Evolutionary conservation across 2,113 vertebrate species (phyloP).

Genomic region (Crotalus horridus): DNA sequence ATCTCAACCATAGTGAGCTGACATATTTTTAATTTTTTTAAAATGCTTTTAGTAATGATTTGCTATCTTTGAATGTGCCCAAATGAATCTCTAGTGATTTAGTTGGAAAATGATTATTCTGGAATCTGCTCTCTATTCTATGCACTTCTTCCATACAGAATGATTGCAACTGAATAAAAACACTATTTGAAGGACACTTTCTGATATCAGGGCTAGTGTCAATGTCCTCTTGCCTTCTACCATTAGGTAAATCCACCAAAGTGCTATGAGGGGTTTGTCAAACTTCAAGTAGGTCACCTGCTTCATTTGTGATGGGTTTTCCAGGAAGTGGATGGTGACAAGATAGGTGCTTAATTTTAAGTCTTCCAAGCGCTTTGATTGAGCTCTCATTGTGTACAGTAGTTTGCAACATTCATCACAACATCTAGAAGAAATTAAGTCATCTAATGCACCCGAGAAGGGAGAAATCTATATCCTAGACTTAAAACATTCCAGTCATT

Average conservation of each 20-base stretch:
- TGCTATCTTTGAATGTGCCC: neutral
- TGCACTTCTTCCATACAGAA: neutral
- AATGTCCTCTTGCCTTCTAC: neutral
- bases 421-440: neutral
- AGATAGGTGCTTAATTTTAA: neutral
- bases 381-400: neutral
- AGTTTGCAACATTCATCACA: neutral
- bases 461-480: neutral
- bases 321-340: neutral
- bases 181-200: neutral
- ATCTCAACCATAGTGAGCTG: neutral
- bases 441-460: neutral
- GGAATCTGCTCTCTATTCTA: neutral
- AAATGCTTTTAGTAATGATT: neutral
- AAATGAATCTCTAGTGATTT: neutral
- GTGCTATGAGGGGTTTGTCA: neutral
- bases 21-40: neutral
- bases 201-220: neutral
- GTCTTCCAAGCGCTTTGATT: neutral
- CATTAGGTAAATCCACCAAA: neutral
- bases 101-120: neutral
- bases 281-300: neutral
- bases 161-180: neutral
- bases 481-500: neutral
- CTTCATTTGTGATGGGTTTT: neutral